Evolutionary conservation across 2,888 invertebrate species (phyloP).

Genomic region (Nysson spinosus): DNA sequence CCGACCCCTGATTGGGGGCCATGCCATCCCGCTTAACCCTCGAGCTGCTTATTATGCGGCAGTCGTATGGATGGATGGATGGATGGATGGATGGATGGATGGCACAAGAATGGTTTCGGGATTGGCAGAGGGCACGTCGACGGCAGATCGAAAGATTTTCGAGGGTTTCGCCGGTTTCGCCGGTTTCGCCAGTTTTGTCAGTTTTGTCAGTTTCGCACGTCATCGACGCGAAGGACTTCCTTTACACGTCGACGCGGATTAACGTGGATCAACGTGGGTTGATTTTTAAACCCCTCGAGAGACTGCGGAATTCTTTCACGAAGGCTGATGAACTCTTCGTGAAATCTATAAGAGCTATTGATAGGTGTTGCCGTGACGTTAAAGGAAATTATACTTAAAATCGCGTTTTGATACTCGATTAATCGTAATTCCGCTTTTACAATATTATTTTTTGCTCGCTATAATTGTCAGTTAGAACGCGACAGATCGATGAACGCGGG

Average conservation of each 20-base stretch:
- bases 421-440: not conserved
- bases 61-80: conserved; percentile 49
- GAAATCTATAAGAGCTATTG: too few relatives aligned
- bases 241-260: conserved; percentile 18
- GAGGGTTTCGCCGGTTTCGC: conserved; percentile 50
- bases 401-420: too few relatives aligned
- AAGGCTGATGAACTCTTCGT: too few relatives aligned
- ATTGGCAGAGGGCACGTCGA: conserved; percentile 39
- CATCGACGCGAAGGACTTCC: conserved; percentile 16
- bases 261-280: not conserved
- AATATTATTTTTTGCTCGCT: not conserved
- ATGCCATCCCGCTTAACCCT: conserved; percentile 61
- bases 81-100: conserved; percentile 63
- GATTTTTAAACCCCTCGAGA: not conserved
- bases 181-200: too few relatives aligned
- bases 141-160: conserved; percentile 55
- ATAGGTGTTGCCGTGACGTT: too few relatives aligned
- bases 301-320: not conserved
- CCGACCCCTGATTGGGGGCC: conserved; percentile 56
- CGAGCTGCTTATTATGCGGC: conserved; percentile 68
- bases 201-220: conserved; percentile 40
- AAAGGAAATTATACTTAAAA: too few relatives aligned
- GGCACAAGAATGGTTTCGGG: conserved; percentile 59
- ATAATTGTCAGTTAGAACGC: not conserved
- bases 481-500: conserved; percentile 1